Percentiles rank a stretch among this genome's conserved stretches.
Conservation (phyloP, 1,140 invertebrate species). For the Drosophila teissieri region DNA sequence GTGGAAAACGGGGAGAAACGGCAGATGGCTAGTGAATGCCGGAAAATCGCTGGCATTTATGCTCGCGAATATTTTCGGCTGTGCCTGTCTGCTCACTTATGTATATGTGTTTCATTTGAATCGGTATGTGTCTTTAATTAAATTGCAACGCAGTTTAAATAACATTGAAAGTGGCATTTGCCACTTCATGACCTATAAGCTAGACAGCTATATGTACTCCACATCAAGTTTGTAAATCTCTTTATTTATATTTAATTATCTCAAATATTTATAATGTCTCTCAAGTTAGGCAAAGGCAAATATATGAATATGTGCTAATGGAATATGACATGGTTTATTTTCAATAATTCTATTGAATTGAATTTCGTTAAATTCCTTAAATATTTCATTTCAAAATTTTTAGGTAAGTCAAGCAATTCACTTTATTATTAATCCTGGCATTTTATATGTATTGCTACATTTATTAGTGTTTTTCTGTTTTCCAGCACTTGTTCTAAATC, state of each 20-base stretch:
- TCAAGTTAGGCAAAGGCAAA: background rate
- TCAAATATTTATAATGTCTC: background rate
- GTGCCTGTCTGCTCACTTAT: slow-evolving; percentile 43
- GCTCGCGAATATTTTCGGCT: slow-evolving; percentile 18
- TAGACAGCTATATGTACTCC: background rate
- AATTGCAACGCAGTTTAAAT: slow-evolving; percentile 31
- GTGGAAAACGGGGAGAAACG: background rate
- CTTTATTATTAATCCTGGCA: too few relatives aligned
- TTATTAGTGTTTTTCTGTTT: slow-evolving; percentile 1
- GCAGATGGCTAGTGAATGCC: slow-evolving; percentile 5
- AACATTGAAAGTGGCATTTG: background rate
- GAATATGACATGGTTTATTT: too few relatives aligned
- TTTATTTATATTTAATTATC: too few relatives aligned
- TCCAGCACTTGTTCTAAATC: slow-evolving; percentile 8
- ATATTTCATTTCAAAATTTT: too few relatives aligned
- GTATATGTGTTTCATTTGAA: slow-evolving; percentile 31
- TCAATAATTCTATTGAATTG: too few relatives aligned
- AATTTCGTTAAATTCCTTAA: too few relatives aligned
- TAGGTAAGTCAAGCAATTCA: too few relatives aligned
- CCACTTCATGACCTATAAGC: background rate
- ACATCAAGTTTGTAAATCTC: background rate
- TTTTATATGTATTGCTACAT: background rate
- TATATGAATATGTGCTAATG: too few relatives aligned
- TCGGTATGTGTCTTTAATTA: slow-evolving; percentile 42
- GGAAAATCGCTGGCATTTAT: slow-evolving; percentile 37